Evolutionary conservation across 2,113 vertebrate species (phyloP), one percentile per base, ranked within the genome.

Genomic region (Zosterops borbonicus): DNA sequence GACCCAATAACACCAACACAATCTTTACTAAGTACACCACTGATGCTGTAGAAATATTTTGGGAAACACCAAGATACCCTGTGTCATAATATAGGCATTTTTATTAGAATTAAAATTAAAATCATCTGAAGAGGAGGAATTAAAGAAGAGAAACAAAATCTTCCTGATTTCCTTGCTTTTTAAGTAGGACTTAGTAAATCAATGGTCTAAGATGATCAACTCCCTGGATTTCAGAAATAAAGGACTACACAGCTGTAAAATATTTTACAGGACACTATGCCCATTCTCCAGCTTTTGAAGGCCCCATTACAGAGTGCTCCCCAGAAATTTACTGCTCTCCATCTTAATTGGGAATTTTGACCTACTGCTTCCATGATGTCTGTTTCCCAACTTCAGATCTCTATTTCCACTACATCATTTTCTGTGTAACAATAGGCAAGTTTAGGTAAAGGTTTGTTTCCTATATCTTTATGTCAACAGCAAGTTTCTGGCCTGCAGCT

Each of bases 11-110:
- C 71, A 97, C 35, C 63, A 95, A 77, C 49, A 91, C 25, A 78
- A 44, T 27, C 37, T 86, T 89, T 88, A 89, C 44, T 81, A 77
- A 52, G 37, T 70, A 31, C 41, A 76, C 50, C 53, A 84, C 21
- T 86, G 44, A 95, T 1, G 7, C 53, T 58, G 82, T 39, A 87
- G 71, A 96, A 80, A 55, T 24, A 92, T 76, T 91, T 71, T 74
- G 35, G 70, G 50, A 95, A 95, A 91, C 53, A 65, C 56, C 23
- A 91, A 94, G 56, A 81, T 92, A 94, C 37, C 84, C 50, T 50
- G 42, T 86, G 64, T 96, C 70, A 94, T 58, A 92, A 95, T 76
- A 94, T 90, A 96, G 75, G 47, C 64, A 96, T 92, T 97, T 97
- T 95, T 84, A 92, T 82, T 89, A 92, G 83, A 94, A 95, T 77